A percentile compares a stretch with the other conserved stretches of the same genome.
Evolutionary conservation across 2,797 vertebrate genomes (phyloP).

Genomic region (Galago senegalensis): DNA sequence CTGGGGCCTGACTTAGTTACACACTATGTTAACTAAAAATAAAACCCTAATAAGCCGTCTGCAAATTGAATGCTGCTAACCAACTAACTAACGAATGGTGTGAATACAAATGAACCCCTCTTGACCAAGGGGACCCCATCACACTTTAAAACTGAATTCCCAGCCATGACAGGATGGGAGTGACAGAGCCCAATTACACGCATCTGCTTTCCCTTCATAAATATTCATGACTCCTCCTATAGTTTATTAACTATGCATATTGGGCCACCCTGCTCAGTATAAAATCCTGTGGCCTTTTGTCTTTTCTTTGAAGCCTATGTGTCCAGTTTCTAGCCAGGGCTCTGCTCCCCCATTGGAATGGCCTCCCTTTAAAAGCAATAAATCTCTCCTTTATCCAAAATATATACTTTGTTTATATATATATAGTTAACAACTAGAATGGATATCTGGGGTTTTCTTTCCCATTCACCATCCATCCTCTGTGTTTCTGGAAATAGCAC

Average conservation of each 20-base stretch:
- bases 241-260: background rate
- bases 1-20: background rate
- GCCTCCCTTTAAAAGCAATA: background rate
- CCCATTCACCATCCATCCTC: background rate
- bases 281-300: background rate
- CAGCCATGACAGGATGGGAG: background rate
- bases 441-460: background rate
- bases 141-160: background rate
- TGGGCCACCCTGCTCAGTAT: background rate
- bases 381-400: background rate
- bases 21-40: background rate
- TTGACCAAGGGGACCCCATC: background rate
- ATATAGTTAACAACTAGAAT: background rate
- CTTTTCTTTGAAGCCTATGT: background rate
- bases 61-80: background rate
- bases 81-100: background rate
- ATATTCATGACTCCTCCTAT: background rate
- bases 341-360: background rate
- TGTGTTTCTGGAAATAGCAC: background rate
- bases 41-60: background rate
- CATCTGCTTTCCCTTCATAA: background rate
- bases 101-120: background rate
- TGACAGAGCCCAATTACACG: background rate
- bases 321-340: background rate
- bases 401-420: background rate